Evolutionary conservation across 2,113 vertebrate genomes (phyloP).

Genomic region (Pygoscelis antarcticus): DNA sequence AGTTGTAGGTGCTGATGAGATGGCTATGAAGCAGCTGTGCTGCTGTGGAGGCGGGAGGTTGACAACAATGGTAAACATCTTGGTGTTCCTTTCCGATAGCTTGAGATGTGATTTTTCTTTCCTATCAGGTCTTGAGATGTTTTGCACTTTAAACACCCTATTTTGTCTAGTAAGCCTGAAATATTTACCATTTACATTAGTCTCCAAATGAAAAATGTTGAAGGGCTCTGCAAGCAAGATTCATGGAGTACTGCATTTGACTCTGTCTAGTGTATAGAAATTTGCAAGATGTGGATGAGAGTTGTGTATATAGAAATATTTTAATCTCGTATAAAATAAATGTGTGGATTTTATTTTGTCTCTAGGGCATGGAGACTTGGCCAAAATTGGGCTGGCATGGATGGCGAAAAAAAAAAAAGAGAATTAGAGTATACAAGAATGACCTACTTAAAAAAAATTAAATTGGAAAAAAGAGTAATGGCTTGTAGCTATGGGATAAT

Average conservation of each 20-base stretch:
- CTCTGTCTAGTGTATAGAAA: background rate
- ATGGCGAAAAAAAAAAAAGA: background rate
- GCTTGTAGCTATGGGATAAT: constrained; percentile 74
- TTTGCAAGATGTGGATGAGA: background rate
- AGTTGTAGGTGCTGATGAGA: background rate
- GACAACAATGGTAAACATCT: background rate
- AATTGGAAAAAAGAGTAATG: constrained; percentile 73
- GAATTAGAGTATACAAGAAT: constrained; percentile 44
- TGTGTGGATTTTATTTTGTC: background rate
- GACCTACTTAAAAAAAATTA: constrained; percentile 78
- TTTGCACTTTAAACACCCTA: background rate
- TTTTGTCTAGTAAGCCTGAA: background rate
- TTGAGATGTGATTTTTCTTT: background rate
- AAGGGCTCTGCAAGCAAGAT: background rate
- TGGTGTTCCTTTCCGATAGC: background rate
- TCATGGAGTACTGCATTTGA: background rate
- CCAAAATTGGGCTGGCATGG: constrained; percentile 46
- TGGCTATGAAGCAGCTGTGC: background rate
- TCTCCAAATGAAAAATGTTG: background rate
- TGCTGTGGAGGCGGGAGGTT: background rate
- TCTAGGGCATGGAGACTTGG: background rate
- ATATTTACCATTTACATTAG: background rate
- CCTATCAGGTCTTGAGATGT: background rate
- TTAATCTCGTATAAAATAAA: constrained; percentile 7
- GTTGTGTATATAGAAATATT: background rate